phyloP scores from a whole-genome alignment of 2,113 vertebrate genomes.

The Rhineura floridana region DNA sequence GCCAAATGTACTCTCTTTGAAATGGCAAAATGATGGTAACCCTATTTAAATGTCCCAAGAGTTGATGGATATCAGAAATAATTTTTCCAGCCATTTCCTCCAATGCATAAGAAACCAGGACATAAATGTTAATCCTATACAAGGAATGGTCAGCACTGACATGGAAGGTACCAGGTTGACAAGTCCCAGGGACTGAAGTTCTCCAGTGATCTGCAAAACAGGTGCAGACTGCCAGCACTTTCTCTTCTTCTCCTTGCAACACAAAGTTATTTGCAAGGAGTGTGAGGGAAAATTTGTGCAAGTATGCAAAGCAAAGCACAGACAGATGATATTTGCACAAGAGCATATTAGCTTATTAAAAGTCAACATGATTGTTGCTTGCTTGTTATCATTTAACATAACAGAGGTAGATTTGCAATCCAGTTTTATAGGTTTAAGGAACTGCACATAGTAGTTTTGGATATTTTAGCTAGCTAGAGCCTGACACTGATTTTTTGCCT shows the following conservation, averaged over 20 bases:
- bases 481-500: too few species aligned
- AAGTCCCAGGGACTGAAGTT: conserved; percentile 10
- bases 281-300: neutral
- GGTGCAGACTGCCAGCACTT: neutral
- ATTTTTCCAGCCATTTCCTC: conserved; percentile 39
- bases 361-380: neutral
- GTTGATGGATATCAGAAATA: conserved; percentile 17
- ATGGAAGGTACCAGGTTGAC: conserved; percentile 17
- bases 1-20: too few species aligned
- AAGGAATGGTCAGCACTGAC: conserved; percentile 40
- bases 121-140: conserved; percentile 37
- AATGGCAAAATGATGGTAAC: too few species aligned
- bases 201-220: neutral
- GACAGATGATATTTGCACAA: neutral
- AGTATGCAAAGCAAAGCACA: neutral
- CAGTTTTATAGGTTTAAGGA: neutral
- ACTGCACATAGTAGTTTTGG: neutral
- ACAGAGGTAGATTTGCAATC: neutral
- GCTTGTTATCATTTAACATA: too few species aligned
- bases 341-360: neutral
- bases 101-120: neutral
- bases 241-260: neutral
- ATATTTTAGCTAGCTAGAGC: too few species aligned
- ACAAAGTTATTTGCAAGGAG: neutral
- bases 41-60: conserved; percentile 40